Evolutionary conservation across 2,797 vertebrate genomes (phyloP).

Genomic region (Scolopax rusticola): DNA sequence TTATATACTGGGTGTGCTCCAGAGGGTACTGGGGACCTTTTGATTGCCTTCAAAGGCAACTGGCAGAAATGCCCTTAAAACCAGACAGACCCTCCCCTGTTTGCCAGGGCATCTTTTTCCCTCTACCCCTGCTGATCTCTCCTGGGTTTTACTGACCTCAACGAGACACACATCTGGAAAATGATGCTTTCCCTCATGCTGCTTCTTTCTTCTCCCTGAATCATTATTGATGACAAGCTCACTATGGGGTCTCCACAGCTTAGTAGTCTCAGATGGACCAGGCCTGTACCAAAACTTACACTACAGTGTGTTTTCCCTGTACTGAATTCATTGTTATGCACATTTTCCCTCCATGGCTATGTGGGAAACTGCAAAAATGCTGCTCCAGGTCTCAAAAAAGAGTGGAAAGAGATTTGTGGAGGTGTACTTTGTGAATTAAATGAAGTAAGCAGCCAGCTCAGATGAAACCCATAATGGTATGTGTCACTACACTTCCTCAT

Average conservation of each 20-base stretch:
- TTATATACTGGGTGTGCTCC: neutral
- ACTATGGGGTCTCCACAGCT: neutral
- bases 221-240: neutral
- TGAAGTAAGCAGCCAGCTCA: neutral
- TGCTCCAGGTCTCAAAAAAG: neutral
- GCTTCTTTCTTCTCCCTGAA: neutral
- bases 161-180: neutral
- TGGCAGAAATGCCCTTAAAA: neutral
- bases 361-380: neutral
- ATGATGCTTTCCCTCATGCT: rapidly evolving
- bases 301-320: neutral
- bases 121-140: neutral
- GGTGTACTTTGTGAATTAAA: neutral
- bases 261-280: neutral
- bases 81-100: neutral
- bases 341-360: neutral
- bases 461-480: neutral
- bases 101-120: neutral
- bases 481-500: too few species aligned
- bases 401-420: neutral
- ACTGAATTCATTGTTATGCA: neutral
- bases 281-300: neutral
- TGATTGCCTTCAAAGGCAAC: neutral
- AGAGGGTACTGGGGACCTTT: neutral
- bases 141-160: neutral